These are phyloP conservation scores for Drosophila anceps DNA, from an alignment of 2,888 invertebrate species.

Conservation along the genomic window DNA sequence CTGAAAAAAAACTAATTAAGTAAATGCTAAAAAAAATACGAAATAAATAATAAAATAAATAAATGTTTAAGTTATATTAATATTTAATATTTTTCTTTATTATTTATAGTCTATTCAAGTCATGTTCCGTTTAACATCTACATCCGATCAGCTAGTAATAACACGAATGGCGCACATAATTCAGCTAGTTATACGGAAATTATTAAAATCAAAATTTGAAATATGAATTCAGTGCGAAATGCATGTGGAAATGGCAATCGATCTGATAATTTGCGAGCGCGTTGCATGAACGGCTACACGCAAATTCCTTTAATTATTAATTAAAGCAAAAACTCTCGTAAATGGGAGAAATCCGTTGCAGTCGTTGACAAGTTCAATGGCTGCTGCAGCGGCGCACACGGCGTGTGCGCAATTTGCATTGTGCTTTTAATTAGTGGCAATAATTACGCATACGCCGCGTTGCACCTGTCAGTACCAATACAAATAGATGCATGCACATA, in stretches of 20 bases:
- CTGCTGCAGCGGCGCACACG: conserved; percentile 41
- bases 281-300: conserved; percentile 36
- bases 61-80: not conserved
- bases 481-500: not conserved
- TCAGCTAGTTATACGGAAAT: conserved; percentile 38
- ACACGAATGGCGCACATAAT: conserved; percentile 27
- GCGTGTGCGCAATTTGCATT: conserved; percentile 71
- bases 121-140: conserved; percentile 18
- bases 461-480: conserved; percentile 19
- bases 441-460: conserved; percentile 59
- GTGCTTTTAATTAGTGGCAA: conserved; percentile 57
- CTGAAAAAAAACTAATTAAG: too few relatives aligned
- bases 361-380: conserved; percentile 72
- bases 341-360: conserved; percentile 8
- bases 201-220: not conserved
- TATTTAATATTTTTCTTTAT: not conserved
- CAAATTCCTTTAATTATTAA: conserved; percentile 32
- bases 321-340: not conserved
- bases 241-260: conserved; percentile 31
- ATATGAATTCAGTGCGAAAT: conserved; percentile 25
- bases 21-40: too few relatives aligned
- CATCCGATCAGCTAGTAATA: conserved; percentile 18
- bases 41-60: not conserved
- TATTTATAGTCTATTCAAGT: not conserved
- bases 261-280: conserved; percentile 9